Evolutionary conservation across 2,888 invertebrate species (phyloP).

Genomic region (Epinotia ramella): DNA sequence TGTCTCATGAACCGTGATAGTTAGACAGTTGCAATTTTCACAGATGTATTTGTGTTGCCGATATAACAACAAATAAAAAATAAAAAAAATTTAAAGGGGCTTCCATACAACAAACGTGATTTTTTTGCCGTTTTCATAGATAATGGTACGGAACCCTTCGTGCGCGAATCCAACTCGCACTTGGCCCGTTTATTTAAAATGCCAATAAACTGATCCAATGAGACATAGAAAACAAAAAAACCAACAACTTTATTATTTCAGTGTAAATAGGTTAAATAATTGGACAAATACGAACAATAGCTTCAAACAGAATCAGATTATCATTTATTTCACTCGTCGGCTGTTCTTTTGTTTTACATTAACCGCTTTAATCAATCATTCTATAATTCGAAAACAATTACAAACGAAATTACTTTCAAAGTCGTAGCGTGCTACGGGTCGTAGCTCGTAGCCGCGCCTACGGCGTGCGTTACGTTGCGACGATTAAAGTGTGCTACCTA

Average conservation of each 20-base stretch:
- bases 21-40: no score
- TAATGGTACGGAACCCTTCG: no score
- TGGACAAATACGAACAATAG: neutral
- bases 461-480: neutral
- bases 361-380: conserved; percentile 26
- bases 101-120: no score
- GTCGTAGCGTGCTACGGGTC: conserved; percentile 23
- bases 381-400: conserved; percentile 33
- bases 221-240: neutral
- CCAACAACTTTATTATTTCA: neutral
- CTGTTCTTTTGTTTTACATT: conserved; percentile 12
- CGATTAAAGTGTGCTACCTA: neutral
- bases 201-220: no score
- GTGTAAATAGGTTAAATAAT: neutral
- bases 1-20: no score
- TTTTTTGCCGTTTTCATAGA: no score
- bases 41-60: no score
- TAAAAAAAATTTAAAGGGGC: no score
- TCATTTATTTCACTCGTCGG: conserved; percentile 10
- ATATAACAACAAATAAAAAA: no score
- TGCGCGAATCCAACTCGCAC: no score
- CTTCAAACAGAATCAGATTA: neutral
- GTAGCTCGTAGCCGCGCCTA: conserved; percentile 12
- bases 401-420: conserved; percentile 26
- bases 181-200: no score